Percentiles rank a stretch among this genome's conserved stretches.
These are phyloP conservation scores for Protosalanx chinensis DNA, from an alignment of 2,797 vertebrate genomes.

Conservation along the genomic window DNA sequence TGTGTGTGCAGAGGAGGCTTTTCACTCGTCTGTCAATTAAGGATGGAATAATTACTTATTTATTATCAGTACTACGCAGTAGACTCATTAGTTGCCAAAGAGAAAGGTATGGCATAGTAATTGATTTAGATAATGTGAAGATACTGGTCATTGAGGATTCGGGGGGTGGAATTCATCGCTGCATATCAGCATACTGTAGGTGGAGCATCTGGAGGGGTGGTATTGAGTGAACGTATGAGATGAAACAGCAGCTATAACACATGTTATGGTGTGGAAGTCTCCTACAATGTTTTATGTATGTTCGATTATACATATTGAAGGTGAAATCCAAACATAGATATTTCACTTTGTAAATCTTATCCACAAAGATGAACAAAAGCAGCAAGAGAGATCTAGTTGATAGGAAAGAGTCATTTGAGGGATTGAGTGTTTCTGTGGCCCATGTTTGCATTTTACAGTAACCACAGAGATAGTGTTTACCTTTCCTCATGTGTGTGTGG, in stretches of 20 bases:
- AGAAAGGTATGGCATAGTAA: background rate
- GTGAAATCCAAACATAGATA: background rate
- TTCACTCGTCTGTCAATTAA: background rate
- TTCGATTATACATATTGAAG: no score
- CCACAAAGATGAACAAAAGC: background rate
- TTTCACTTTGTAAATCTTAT: background rate
- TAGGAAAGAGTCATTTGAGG: background rate
- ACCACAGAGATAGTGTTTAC: background rate
- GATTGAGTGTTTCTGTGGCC: background rate
- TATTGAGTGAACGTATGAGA: no score
- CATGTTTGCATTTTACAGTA: constrained; percentile 1
- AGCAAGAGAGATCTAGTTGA: background rate
- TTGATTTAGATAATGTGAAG: background rate
- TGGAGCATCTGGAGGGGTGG: no score
- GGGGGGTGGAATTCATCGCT: no score
- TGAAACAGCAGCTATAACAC: no score
- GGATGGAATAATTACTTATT: background rate
- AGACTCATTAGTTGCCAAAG: background rate
- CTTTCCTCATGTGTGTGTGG: no score
- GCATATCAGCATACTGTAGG: no score
- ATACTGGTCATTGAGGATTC: no score
- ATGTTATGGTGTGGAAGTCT: no score
- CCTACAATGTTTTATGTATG: no score
- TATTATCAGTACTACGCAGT: background rate
- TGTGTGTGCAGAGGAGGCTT: no score